Evolutionary conservation across 1,140 invertebrate genomes (phyloP).

Genomic region (Meloidogyne hapla): DNA sequence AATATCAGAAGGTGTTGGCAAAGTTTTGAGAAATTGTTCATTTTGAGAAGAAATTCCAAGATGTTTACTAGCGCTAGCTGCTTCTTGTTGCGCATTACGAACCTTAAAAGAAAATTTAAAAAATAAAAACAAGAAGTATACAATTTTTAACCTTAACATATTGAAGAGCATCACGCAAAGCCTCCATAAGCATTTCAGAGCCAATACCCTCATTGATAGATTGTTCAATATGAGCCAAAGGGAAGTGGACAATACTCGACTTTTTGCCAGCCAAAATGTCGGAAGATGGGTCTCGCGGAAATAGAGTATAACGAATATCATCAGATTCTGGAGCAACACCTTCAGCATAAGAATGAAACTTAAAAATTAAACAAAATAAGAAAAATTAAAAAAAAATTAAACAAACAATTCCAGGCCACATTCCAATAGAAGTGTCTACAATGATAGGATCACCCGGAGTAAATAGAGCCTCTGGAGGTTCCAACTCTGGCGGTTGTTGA

Average conservation of each 20-base stretch:
- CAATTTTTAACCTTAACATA: slow-evolving; percentile 7
- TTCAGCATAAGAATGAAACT: slow-evolving; percentile 16
- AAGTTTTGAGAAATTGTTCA: background rate
- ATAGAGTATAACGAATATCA: slow-evolving; percentile 25
- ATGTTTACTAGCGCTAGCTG: background rate
- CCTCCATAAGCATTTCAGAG: slow-evolving; percentile 19
- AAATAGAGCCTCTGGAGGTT: background rate
- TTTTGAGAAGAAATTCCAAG: background rate
- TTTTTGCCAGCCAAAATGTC: slow-evolving; percentile 8
- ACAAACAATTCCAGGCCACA: slow-evolving; percentile 29
- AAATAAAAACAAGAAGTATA: background rate
- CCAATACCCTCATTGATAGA: slow-evolving; percentile 23
- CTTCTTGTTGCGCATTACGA: background rate
- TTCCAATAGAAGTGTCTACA: slow-evolving; percentile 21
- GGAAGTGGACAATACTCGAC: slow-evolving; percentile 23
- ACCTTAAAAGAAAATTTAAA: background rate
- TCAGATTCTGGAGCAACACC: background rate
- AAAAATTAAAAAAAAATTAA: background rate
- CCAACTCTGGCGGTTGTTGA: background rate
- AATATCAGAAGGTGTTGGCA: background rate
- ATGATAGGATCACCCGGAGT: slow-evolving; percentile 19
- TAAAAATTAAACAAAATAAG: background rate
- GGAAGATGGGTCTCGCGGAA: slow-evolving; percentile 15
- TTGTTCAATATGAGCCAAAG: slow-evolving; percentile 21
- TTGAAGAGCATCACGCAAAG: slow-evolving; percentile 8